Evolutionary conservation across 1,140 invertebrate genomes (phyloP).

Genomic region (Pomacea maculata): DNA sequence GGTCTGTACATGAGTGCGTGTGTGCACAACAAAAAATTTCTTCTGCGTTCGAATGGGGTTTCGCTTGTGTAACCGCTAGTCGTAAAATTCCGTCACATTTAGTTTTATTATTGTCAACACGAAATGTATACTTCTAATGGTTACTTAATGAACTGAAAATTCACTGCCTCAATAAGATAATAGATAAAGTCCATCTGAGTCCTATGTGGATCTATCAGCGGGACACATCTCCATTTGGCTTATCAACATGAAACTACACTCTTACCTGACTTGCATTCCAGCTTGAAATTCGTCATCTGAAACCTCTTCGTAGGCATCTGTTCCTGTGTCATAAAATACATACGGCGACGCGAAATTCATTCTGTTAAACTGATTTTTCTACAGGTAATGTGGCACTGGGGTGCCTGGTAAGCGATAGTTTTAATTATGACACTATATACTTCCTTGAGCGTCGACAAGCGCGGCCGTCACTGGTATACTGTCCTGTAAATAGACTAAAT

Average conservation of each 20-base stretch:
- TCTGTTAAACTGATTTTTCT: background rate
- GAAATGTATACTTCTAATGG: background rate
- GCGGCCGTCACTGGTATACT: no score
- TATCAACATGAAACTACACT: background rate
- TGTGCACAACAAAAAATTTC: no score
- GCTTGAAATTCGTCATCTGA: conserved; percentile 58
- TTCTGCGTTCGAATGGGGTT: no score
- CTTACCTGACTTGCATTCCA: conserved; percentile 57
- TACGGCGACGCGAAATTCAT: conserved; percentile 38
- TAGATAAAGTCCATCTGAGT: background rate
- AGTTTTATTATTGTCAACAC: no score
- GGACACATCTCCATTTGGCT: background rate
- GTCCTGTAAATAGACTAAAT: no score
- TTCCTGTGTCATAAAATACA: conserved; percentile 76
- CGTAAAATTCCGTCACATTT: no score
- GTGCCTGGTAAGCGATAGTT: no score
- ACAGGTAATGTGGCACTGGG: no score
- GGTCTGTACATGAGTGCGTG: no score
- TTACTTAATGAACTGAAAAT: background rate
- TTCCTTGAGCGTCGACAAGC: no score
- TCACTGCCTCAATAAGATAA: background rate
- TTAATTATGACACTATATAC: no score
- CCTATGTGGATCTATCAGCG: background rate
- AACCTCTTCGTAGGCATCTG: conserved; percentile 51
- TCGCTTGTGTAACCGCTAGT: no score